Base-by-base conservation (phyloP, 1,140 invertebrate species). In the Wasmannia auropunctata region DNA sequence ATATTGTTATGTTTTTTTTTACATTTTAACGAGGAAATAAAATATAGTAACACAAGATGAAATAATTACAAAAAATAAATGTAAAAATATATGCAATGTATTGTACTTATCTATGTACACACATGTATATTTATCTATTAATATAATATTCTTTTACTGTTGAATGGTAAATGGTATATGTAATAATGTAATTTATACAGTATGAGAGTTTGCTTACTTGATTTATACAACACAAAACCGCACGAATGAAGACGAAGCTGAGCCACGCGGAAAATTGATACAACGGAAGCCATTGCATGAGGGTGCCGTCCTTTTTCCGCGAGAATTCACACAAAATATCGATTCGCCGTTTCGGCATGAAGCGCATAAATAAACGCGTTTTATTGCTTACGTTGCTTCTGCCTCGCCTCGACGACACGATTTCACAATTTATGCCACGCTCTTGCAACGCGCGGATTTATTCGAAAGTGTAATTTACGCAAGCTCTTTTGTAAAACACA, bases 321-420 rank as follows among this genome's bases (percentile, higher is more conserved):
- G 72, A 85, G 81, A 85, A 85, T 77, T 85, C 81, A 77, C 81
- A 49, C 56, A 37, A 77, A 85, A 85, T 85, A 85, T 85, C 81
- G 81, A 85, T 85, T 85, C 51, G 28, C 22, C 72, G 54, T 76
- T 75, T 85, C 56, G 58, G 72, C 58, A 77, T 46, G 46, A 76
- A 76, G 43, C 49, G 72, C 54, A 85, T 85, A 76, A 77, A 85
- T 85, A 85, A 85, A 76, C 70, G 46, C 69, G 54, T 76, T 85
- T 84, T 77, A 60, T 85, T 77, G 81, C 80, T 76, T 46, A 58
- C 46, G 34, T 40, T 69, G 77, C 67, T 28, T 72, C 65, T 6
- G 69, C 37, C 65, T 81, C 63, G 77, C 46, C 79, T 43, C 49
- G 79, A 56, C 79, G 79, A 72, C 79, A 72, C 25, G 79, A 81